These are phyloP conservation scores for Rallus limicola DNA, from an alignment of 2,113 vertebrate species.

Conservation along the genomic window DNA sequence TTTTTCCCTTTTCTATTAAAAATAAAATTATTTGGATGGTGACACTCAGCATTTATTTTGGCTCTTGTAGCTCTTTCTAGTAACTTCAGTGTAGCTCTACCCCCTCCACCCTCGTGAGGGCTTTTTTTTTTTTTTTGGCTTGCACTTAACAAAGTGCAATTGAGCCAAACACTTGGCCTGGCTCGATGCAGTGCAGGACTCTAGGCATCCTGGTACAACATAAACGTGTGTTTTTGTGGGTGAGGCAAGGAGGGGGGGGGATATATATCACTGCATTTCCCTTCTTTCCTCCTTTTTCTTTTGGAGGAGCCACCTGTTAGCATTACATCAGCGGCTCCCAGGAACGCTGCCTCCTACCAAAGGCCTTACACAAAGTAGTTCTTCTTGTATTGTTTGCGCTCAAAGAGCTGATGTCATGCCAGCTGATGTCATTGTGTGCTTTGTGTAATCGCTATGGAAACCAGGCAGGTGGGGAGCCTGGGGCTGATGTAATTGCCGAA, in stretches of 20 bases:
- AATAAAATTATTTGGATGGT: neutral
- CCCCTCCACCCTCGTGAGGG: neutral
- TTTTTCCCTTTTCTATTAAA: neutral
- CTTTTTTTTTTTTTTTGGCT: neutral
- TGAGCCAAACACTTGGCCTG: neutral
- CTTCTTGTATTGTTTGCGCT: slow-evolving; percentile 85
- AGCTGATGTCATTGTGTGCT: slow-evolving; percentile 85
- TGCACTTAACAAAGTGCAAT: neutral
- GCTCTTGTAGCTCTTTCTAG: slow-evolving; percentile 6
- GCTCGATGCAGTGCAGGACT: neutral
- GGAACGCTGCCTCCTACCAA: slow-evolving; percentile 70
- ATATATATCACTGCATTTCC: neutral
- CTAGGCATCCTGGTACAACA: neutral
- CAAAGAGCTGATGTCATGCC: slow-evolving; percentile 84
- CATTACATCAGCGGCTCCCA: slow-evolving; percentile 78
- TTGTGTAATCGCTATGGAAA: slow-evolving; percentile 78
- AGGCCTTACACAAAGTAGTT: slow-evolving; percentile 77
- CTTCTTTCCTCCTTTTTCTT: neutral
- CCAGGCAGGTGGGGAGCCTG: slow-evolving; percentile 83
- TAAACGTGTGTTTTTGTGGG: neutral
- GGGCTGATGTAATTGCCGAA: slow-evolving; percentile 71
- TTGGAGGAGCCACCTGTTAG: slow-evolving; percentile 82
- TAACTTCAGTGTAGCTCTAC: neutral
- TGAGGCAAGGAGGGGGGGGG: neutral
- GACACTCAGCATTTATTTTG: neutral